Evolutionary conservation across 2,888 invertebrate genomes (phyloP).

Genomic region (Caradrina clavipalpis): DNA sequence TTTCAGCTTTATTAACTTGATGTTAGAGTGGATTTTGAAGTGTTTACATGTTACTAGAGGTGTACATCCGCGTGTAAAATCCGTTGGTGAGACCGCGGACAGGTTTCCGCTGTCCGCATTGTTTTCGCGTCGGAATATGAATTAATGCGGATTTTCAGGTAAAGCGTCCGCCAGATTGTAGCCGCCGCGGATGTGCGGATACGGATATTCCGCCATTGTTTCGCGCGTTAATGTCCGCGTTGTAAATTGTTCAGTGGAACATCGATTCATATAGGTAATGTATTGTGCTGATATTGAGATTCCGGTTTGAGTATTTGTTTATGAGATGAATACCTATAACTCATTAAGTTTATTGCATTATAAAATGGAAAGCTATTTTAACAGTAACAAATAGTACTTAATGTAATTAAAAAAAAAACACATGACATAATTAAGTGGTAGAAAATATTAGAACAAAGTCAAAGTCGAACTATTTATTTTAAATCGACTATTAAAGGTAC

Average conservation of each 20-base stretch:
- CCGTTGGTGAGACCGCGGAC: constrained; percentile 77
- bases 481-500: too few relatives aligned
- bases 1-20: constrained; percentile 56
- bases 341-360: background rate
- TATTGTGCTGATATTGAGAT: constrained; percentile 54
- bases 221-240: constrained; percentile 60
- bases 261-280: constrained; percentile 53
- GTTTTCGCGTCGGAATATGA: constrained; percentile 81
- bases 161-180: constrained; percentile 76
- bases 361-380: background rate
- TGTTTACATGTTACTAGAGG: constrained; percentile 63
- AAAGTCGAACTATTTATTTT: too few relatives aligned
- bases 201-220: constrained; percentile 62
- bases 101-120: constrained; percentile 83
- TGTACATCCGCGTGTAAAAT: constrained; percentile 84
- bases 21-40: constrained; percentile 59
- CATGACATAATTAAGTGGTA: background rate
- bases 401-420: background rate
- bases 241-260: constrained; percentile 60
- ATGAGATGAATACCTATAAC: constrained; percentile 15
- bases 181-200: constrained; percentile 64
- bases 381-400: too few relatives aligned
- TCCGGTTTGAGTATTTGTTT: constrained; percentile 34
- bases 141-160: constrained; percentile 85
- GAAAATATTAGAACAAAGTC: too few relatives aligned